Evolutionary conservation across 2,113 vertebrate species (phyloP).

Genomic region (Colaptes auratus): DNA sequence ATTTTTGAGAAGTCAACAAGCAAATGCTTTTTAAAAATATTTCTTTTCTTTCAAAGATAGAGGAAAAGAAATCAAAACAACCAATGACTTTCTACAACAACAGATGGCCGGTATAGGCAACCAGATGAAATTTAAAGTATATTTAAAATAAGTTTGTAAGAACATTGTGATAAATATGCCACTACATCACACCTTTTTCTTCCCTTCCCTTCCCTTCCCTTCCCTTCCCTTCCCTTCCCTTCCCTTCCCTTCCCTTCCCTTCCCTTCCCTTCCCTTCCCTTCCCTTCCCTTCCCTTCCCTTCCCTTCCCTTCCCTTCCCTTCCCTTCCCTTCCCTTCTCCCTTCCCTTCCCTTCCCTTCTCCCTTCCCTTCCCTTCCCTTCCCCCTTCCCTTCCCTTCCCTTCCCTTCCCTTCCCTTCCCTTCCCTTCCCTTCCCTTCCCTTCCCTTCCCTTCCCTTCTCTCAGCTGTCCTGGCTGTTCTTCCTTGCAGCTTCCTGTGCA

Average conservation of each 20-base stretch:
- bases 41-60: background rate
- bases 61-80: background rate
- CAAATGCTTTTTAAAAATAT: background rate
- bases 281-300: background rate
- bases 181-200: background rate
- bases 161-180: background rate
- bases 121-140: background rate
- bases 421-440: background rate
- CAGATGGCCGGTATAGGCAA: background rate
- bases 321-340: too few species aligned
- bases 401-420: background rate
- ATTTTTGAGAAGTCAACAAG: background rate
- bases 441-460: background rate
- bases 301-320: background rate
- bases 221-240: accelerated
- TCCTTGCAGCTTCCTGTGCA: too few species aligned
- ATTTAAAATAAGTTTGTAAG: background rate
- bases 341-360: too few species aligned
- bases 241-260: background rate
- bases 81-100: background rate
- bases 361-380: too few species aligned
- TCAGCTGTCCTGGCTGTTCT: background rate
- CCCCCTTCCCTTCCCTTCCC: too few species aligned
- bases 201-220: background rate
- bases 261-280: background rate